phyloP scores from a whole-genome alignment of 1,140 invertebrate species.

The Cherax destructor region DNA sequence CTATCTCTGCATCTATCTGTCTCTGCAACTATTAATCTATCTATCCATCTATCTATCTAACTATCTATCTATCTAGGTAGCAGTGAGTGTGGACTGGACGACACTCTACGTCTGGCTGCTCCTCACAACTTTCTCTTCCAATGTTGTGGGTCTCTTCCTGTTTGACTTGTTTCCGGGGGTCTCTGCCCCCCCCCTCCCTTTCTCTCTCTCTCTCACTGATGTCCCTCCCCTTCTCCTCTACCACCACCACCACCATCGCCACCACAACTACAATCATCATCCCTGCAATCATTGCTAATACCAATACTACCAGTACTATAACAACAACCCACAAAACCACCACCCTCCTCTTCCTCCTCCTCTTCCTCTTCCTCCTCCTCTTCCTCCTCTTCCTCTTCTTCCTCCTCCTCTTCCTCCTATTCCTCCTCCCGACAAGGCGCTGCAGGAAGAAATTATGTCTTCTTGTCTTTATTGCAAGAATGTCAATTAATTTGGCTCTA shows the following conservation, averaged over 20 bases:
- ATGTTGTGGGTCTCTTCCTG: neutral
- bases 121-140: neutral
- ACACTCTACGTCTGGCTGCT: neutral
- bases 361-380: neutral
- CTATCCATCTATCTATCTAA: too few species aligned
- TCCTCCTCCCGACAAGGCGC: too few species aligned
- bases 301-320: neutral
- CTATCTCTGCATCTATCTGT: too few species aligned
- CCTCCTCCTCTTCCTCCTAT: neutral
- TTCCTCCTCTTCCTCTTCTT: neutral
- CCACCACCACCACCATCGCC: too few species aligned
- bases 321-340: too few species aligned
- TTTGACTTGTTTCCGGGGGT: neutral
- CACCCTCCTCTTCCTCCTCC: neutral
- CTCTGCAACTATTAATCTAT: too few species aligned
- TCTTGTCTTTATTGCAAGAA: too few species aligned
- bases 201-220: neutral
- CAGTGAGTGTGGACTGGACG: neutral
- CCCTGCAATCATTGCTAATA: neutral
- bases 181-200: neutral
- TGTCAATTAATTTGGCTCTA: too few species aligned
- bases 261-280: too few species aligned
- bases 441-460: too few species aligned
- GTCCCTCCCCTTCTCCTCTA: too few species aligned
- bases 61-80: too few species aligned